Evolutionary conservation across 2,113 vertebrate species (phyloP).

Genomic region (Glaucidium brasilianum): DNA sequence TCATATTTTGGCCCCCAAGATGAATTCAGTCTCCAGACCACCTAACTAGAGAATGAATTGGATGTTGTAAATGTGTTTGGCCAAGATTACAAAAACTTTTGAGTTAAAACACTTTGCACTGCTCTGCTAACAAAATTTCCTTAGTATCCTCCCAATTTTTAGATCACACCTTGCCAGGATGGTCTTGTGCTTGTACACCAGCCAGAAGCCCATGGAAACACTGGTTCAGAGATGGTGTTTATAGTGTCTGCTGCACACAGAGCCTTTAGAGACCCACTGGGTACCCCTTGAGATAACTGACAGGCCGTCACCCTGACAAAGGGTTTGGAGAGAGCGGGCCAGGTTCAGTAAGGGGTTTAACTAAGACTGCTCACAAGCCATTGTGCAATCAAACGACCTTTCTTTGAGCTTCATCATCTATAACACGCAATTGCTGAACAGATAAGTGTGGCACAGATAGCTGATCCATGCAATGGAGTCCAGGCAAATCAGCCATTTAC

Average conservation of each 20-base stretch:
- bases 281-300: neutral
- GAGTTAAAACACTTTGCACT: neutral
- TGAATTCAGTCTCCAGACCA: conserved; percentile 55
- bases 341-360: neutral
- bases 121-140: neutral
- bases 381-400: neutral
- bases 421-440: neutral
- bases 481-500: neutral
- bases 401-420: neutral
- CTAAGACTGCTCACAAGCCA: neutral
- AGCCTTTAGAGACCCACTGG: neutral
- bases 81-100: conserved; percentile 17
- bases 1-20: neutral
- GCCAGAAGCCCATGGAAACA: neutral
- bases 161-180: conserved; percentile 18
- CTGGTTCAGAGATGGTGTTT: neutral
- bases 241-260: neutral
- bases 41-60: conserved; percentile 18
- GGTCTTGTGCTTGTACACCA: neutral
- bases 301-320: neutral
- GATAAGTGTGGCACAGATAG: neutral
- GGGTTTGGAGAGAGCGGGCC: neutral
- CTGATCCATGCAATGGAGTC: neutral
- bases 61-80: neutral
- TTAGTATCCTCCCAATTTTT: neutral